Conservation (phyloP, 1,140 invertebrate genomes). For the Tribolium madens region DNA sequence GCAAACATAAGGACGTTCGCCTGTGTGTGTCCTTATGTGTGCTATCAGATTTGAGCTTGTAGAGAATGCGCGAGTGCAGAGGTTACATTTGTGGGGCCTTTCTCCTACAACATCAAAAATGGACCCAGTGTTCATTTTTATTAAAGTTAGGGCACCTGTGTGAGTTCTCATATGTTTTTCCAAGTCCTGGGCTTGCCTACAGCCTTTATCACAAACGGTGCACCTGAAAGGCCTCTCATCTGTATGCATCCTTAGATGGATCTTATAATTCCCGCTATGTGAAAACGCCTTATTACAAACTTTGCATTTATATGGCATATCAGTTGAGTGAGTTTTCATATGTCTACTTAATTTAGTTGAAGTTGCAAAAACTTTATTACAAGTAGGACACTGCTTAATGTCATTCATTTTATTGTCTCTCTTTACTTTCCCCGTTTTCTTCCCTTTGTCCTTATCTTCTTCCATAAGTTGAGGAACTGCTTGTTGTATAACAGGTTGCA, state of each 20-base stretch:
- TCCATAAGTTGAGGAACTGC: constrained; percentile 18
- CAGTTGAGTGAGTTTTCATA: constrained; percentile 74
- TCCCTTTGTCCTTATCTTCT: constrained; percentile 52
- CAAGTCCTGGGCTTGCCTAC: constrained; percentile 70
- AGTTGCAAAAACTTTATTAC: constrained; percentile 70
- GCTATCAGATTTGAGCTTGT: constrained; percentile 70
- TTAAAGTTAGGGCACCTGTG: constrained; percentile 62
- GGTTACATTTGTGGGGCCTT: constrained; percentile 69
- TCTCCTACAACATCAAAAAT: constrained; percentile 62
- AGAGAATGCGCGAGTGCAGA: constrained; percentile 70
- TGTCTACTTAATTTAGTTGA: constrained; percentile 71
- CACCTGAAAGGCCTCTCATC: constrained; percentile 74
- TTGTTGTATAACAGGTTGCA: constrained; percentile 44
- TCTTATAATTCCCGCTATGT: constrained; percentile 73
- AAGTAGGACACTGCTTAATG: constrained; percentile 68
- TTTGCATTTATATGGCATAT: constrained; percentile 78
- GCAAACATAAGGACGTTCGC: constrained; percentile 66
- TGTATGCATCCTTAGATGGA: constrained; percentile 72
- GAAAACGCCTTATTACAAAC: constrained; percentile 79
- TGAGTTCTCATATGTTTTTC: constrained; percentile 72
- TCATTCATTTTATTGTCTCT: constrained; percentile 50
- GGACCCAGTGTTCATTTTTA: background rate
- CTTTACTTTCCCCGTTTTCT: constrained; percentile 51
- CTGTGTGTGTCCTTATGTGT: constrained; percentile 70
- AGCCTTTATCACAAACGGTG: constrained; percentile 71